A percentile compares a stretch with the other conserved stretches of the same genome.
These are phyloP conservation scores for Dicyrtomina minuta DNA, from an alignment of 2,888 invertebrate genomes.

Conservation along the genomic window DNA sequence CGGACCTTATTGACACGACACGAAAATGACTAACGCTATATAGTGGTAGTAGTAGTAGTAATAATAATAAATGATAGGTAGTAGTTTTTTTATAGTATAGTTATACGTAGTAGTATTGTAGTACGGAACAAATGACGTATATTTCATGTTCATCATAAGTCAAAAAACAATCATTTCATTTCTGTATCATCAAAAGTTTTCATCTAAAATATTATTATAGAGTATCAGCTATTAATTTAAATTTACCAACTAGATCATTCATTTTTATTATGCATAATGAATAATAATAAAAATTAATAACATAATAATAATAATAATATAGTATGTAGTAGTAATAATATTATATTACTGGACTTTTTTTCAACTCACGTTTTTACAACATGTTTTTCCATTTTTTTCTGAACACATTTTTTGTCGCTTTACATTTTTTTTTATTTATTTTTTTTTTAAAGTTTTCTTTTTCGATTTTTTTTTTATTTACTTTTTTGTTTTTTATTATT, in stretches of 20 bases:
- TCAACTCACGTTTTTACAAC: conserved; percentile 27
- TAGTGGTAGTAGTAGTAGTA: background rate
- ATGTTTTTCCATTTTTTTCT: conserved; percentile 42
- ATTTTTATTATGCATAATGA: conserved; percentile 17
- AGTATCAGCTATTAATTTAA: background rate
- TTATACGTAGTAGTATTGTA: too few relatives aligned
- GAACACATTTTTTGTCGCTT: conserved; percentile 45
- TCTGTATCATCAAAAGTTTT: conserved; percentile 3
- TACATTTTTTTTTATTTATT: conserved; percentile 37
- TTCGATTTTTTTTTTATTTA: conserved; percentile 34
- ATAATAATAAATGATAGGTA: too few relatives aligned
- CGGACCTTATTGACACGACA: background rate
- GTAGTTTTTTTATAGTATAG: too few relatives aligned
- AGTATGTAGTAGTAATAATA: conserved; percentile 9
- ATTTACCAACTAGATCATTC: conserved; percentile 3
- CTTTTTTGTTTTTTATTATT: conserved; percentile 18
- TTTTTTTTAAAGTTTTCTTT: conserved; percentile 40
- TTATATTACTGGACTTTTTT: conserved; percentile 34
- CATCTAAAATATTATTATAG: conserved; percentile 3
- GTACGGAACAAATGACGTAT: too few relatives aligned
- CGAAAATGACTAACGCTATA: background rate
- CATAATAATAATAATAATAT: conserved; percentile 8
- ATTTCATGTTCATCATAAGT: too few relatives aligned
- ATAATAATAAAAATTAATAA: conserved; percentile 3
- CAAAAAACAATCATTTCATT: conserved; percentile 1